Evolutionary conservation across 2,888 invertebrate genomes (phyloP).

Genomic region (Eugnorisma glareosa): DNA sequence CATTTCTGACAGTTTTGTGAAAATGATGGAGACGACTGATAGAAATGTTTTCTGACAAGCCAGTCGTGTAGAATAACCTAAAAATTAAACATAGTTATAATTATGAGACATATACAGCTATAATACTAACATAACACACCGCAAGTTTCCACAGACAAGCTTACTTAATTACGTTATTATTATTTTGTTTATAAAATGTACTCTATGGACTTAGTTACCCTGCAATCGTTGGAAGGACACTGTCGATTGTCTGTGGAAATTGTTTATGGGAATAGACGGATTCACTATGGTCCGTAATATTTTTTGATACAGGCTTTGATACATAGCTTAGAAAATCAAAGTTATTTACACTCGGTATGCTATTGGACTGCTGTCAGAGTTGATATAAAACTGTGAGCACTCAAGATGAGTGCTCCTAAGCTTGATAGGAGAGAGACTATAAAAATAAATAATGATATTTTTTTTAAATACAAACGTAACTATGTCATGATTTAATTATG

Average conservation of each 20-base stretch:
- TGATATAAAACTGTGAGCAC: too few species aligned
- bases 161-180: slow-evolving; percentile 69
- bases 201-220: slow-evolving; percentile 79
- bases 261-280: slow-evolving; percentile 62
- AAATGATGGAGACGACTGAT: background rate
- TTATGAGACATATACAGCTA: slow-evolving; percentile 37
- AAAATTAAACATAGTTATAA: slow-evolving; percentile 44
- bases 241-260: slow-evolving; percentile 72
- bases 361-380: too few species aligned
- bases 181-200: slow-evolving; percentile 74
- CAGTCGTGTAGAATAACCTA: slow-evolving; percentile 25
- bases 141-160: slow-evolving; percentile 76
- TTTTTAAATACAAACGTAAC: background rate
- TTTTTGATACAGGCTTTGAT: background rate
- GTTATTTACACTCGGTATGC: too few species aligned
- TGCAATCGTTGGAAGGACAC: slow-evolving; percentile 76
- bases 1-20: background rate
- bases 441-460: slow-evolving; percentile 12
- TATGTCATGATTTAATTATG: slow-evolving; percentile 48
- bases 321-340: background rate
- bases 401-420: background rate
- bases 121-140: slow-evolving; percentile 51
- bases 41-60: background rate
- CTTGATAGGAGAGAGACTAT: background rate
- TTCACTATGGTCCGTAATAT: slow-evolving; percentile 3